Evolutionary conservation across 2,888 invertebrate genomes (phyloP).

Genomic region (Nymphalis c-album): DNA sequence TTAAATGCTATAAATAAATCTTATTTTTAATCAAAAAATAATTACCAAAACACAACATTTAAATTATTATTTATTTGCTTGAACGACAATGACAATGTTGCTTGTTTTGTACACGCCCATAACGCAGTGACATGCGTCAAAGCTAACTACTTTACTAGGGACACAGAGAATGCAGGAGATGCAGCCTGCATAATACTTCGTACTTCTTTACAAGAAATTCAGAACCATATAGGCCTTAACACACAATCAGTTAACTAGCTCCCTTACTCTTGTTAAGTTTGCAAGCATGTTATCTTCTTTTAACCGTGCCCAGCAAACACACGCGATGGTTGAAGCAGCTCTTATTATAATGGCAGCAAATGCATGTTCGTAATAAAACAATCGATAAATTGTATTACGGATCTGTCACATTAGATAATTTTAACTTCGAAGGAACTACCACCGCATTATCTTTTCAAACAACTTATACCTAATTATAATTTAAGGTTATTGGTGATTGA

Average conservation of each 20-base stretch:
- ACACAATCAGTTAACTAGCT: conserved; percentile 14
- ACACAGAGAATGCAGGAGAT: conserved; percentile 57
- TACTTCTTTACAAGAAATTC: conserved; percentile 21
- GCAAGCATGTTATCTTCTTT: conserved; percentile 17
- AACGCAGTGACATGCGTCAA: conserved; percentile 80
- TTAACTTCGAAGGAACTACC: too few relatives aligned
- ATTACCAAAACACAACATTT: too few relatives aligned
- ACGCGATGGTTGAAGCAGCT: conserved; percentile 23
- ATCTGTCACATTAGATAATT: too few relatives aligned
- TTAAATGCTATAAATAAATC: too few relatives aligned
- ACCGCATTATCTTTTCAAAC: too few relatives aligned
- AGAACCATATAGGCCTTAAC: conserved; percentile 18
- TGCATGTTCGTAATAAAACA: conserved; percentile 13
- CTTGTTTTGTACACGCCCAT: conserved; percentile 57
- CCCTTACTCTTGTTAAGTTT: conserved; percentile 20
- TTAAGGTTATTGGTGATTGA: too few relatives aligned
- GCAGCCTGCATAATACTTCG: conserved; percentile 41
- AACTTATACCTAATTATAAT: too few relatives aligned
- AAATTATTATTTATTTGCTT: too few relatives aligned
- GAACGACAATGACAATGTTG: too few relatives aligned
- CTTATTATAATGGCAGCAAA: conserved; percentile 19
- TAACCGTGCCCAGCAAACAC: background rate
- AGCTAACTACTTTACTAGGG: conserved; percentile 67
- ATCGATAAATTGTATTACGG: background rate
- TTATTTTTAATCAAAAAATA: too few relatives aligned